Conservation (phyloP, 2,888 invertebrate genomes). For the Amblyjoppa proteus region DNA sequence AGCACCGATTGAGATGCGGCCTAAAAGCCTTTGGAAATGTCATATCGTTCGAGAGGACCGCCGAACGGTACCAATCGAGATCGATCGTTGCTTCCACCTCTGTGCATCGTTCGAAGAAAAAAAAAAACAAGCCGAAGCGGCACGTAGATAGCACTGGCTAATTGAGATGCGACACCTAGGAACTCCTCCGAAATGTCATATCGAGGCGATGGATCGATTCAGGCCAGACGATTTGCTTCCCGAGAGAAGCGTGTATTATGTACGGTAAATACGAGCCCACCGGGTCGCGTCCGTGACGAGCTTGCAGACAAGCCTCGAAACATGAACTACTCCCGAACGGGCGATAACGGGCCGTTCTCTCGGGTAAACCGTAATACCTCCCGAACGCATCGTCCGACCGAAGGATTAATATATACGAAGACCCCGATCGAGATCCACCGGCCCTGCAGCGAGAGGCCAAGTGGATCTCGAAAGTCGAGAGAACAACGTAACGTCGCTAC, state of each 20-base stretch:
- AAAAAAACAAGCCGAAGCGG: not conserved
- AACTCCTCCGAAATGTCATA: conserved; percentile 39
- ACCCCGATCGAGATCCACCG: conserved; percentile 17
- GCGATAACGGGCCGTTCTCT: conserved; percentile 34
- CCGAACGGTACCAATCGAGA: conserved; percentile 23
- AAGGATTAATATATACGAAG: conserved; percentile 32
- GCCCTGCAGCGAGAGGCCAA: not conserved
- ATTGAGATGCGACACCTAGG: conserved; percentile 43
- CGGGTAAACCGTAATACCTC: conserved; percentile 54
- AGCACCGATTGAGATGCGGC: conserved; percentile 61
- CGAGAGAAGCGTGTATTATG: conserved; percentile 1
- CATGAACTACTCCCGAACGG: conserved; percentile 31
- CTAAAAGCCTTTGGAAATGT: conserved; percentile 66
- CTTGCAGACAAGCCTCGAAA: conserved; percentile 43
- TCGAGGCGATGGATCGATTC: conserved; percentile 37
- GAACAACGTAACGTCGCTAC: not conserved
- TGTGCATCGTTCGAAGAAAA: not conserved
- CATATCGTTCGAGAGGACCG: conserved; percentile 46
- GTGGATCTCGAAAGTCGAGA: not conserved
- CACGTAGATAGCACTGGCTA: conserved; percentile 6
- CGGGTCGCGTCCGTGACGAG: conserved; percentile 63
- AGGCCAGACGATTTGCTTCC: conserved; percentile 39
- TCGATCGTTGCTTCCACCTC: conserved; percentile 18
- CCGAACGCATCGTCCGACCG: conserved; percentile 35
- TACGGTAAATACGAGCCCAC: conserved; percentile 13